A percentile compares a stretch with the other conserved stretches of the same genome.
phyloP scores from a whole-genome alignment of 2,888 invertebrate species.

The Psylliodes chrysocephalus region DNA sequence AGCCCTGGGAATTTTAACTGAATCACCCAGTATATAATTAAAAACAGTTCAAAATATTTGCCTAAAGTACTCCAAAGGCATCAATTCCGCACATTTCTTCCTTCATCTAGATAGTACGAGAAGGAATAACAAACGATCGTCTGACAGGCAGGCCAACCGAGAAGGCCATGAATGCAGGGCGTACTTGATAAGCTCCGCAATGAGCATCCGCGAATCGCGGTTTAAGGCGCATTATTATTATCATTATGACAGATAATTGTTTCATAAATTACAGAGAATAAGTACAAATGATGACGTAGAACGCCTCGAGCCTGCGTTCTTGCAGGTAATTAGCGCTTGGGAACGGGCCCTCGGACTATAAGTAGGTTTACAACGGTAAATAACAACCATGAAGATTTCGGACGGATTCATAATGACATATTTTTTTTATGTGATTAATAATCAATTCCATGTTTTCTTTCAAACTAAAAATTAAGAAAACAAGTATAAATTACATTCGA shows the following conservation, averaged over 20 bases:
- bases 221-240: constrained; percentile 34
- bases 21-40: no score
- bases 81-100: not conserved
- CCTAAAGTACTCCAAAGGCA: not conserved
- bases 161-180: not conserved
- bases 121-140: not conserved
- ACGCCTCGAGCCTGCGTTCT: constrained; percentile 30
- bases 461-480: no score
- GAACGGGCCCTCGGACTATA: constrained; percentile 30
- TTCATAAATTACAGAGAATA: constrained; percentile 40
- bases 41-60: not conserved
- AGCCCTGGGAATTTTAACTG: no score
- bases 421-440: no score
- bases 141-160: not conserved
- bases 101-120: not conserved
- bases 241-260: constrained; percentile 40
- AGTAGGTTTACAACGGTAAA: not conserved
- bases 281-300: constrained; percentile 39
- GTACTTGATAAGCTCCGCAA: constrained; percentile 10
- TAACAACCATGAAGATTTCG: no score
- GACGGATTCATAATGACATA: no score
- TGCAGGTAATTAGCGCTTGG: constrained; percentile 36
- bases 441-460: no score
- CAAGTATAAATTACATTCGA: no score
- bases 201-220: constrained; percentile 14